Conservation (phyloP, 2,888 invertebrate genomes). For the Acleris cristana region DNA sequence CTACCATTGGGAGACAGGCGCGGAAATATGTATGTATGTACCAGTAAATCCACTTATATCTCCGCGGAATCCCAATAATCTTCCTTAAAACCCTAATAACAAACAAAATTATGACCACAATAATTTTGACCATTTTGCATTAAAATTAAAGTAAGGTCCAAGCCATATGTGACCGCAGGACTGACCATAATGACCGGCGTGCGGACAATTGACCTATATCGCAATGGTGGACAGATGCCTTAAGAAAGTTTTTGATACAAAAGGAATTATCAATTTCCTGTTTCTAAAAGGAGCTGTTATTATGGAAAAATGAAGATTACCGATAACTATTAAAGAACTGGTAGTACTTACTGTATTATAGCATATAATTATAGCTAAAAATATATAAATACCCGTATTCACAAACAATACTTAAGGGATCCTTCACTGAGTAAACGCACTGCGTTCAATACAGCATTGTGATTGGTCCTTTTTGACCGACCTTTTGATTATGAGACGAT, state of each 20-base stretch:
- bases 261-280: background rate
- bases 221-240: background rate
- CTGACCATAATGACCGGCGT: constrained; percentile 3
- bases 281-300: background rate
- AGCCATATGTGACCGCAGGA: constrained; percentile 24
- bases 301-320: no score
- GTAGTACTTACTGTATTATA: no score
- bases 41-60: background rate
- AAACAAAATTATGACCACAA: constrained; percentile 17
- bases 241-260: constrained; percentile 1
- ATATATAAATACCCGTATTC: no score
- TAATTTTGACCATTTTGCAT: constrained; percentile 12
- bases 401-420: no score
- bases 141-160: background rate
- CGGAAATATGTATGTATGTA: no score
- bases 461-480: no score
- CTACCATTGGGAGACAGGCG: no score
- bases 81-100: background rate
- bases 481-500: no score
- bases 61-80: background rate
- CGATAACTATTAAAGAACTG: no score
- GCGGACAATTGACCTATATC: constrained; percentile 1
- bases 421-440: no score
- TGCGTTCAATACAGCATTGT: no score
- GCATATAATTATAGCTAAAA: no score